phyloP scores from a whole-genome alignment of 2,888 invertebrate species.

The Notodonta ziczac region DNA sequence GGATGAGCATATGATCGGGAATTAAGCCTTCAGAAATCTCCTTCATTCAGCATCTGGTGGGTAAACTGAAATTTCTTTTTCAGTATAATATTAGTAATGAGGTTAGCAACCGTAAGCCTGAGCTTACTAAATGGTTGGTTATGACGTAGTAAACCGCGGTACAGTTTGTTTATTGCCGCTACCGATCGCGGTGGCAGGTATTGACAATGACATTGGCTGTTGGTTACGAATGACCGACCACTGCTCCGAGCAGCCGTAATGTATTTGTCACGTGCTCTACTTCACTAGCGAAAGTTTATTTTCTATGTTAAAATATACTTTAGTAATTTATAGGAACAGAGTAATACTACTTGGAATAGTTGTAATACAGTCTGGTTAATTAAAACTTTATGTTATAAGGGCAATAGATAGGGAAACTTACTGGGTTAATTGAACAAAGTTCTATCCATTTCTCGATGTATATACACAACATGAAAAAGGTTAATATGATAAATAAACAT shows the following conservation, averaged over 20 bases:
- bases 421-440: too few relatives aligned
- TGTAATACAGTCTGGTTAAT: too few relatives aligned
- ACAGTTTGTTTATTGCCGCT: slow-evolving; percentile 50
- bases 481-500: too few relatives aligned
- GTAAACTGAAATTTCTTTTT: background rate
- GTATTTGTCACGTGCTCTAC: slow-evolving; percentile 41
- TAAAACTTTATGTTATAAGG: too few relatives aligned
- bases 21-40: too few relatives aligned
- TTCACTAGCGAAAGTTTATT: slow-evolving; percentile 45
- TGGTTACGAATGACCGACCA: slow-evolving; percentile 47
- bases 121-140: slow-evolving; percentile 18
- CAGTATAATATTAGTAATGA: too few relatives aligned
- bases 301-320: background rate
- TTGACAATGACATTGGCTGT: slow-evolving; percentile 57
- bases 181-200: slow-evolving; percentile 41
- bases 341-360: too few relatives aligned
- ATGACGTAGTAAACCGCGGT: slow-evolving; percentile 45
- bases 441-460: too few relatives aligned
- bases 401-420: too few relatives aligned
- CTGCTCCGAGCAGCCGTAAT: slow-evolving; percentile 28
- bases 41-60: background rate
- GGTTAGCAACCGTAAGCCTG: background rate
- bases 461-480: too few relatives aligned
- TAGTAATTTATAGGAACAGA: too few relatives aligned
- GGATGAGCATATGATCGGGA: too few relatives aligned